Evolutionary conservation across 2,888 invertebrate genomes (phyloP).

Genomic region (Scaptomyza flava): DNA sequence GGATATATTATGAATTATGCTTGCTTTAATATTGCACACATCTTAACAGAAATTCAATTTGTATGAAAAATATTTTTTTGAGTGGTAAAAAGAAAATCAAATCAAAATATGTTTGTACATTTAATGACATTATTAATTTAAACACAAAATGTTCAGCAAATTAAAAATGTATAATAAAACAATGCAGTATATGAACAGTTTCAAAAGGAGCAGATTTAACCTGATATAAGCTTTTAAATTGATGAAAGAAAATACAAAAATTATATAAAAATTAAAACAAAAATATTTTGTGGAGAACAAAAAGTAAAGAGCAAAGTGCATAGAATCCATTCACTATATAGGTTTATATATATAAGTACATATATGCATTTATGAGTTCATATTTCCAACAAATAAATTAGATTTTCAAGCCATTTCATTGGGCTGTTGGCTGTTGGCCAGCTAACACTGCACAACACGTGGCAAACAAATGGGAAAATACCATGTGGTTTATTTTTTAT

Average conservation of each 20-base stretch:
- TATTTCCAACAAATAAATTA: constrained; percentile 8
- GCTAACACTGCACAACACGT: constrained; percentile 26
- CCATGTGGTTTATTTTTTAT: not conserved
- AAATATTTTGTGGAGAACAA: not conserved
- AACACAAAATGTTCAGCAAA: not conserved
- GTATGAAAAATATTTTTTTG: not conserved
- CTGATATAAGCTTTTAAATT: not conserved
- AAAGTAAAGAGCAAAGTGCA: not conserved
- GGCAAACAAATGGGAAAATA: constrained; percentile 43
- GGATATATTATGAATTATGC: too few relatives aligned
- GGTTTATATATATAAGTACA: not conserved
- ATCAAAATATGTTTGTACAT: not conserved
- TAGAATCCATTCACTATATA: not conserved
- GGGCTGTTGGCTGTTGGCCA: constrained; percentile 2
- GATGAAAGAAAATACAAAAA: not conserved
- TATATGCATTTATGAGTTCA: not conserved
- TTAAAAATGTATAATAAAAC: not conserved
- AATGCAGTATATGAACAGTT: not conserved
- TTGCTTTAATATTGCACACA: too few relatives aligned
- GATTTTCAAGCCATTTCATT: not conserved
- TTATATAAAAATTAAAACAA: not conserved
- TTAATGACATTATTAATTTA: not conserved
- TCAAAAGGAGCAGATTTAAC: not conserved
- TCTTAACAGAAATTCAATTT: not conserved
- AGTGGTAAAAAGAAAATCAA: not conserved